These are phyloP conservation scores for Anarsia innoxiella DNA, from an alignment of 2,888 invertebrate species.

Conservation along the genomic window DNA sequence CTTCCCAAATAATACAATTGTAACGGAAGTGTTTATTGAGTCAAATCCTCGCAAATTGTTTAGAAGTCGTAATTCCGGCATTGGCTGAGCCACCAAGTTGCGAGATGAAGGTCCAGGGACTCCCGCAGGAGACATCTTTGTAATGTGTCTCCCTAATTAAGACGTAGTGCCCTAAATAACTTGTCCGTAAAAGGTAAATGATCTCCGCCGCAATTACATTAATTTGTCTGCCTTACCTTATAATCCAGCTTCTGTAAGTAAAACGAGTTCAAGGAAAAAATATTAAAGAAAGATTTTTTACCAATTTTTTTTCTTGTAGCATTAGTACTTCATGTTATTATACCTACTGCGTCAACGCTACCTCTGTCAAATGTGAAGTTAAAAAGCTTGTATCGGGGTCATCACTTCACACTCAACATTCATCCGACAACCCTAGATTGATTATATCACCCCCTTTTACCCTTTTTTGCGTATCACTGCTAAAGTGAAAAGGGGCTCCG, in stretches of 20 bases:
- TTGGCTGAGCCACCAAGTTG: constrained; percentile 1
- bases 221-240: constrained; percentile 5
- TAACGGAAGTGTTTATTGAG: too few species aligned
- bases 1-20: too few species aligned
- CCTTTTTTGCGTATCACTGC: constrained; percentile 71
- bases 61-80: too few species aligned
- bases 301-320: too few species aligned
- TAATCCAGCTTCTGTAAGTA: too few species aligned
- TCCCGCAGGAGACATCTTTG: constrained; percentile 9
- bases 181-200: not conserved
- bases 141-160: constrained; percentile 6
- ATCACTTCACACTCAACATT: not conserved
- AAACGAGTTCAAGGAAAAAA: too few species aligned
- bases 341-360: too few species aligned
- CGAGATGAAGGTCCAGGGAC: constrained; percentile 4
- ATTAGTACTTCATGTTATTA: too few species aligned
- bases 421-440: constrained; percentile 59
- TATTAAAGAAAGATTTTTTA: too few species aligned
- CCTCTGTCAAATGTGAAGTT: too few species aligned
- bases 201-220: constrained; percentile 1
- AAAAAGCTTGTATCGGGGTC: not conserved
- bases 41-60: too few species aligned
- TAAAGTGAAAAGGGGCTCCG: constrained; percentile 65
- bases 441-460: constrained; percentile 64
- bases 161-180: not conserved